Base-by-base conservation (phyloP, 2,888 invertebrate genomes). In the Agrilus mali region DNA sequence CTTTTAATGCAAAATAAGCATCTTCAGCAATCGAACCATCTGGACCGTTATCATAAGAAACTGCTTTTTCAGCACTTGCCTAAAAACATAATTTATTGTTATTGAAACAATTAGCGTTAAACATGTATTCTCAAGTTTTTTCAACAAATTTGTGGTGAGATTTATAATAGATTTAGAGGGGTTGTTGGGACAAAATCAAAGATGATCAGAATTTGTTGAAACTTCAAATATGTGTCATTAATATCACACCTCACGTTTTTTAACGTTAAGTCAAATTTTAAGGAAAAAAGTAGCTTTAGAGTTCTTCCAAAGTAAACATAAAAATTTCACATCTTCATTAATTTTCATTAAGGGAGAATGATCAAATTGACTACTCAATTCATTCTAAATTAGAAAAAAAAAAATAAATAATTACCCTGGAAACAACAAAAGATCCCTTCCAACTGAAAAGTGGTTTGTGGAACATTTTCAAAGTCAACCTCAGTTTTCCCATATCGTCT, bases 1-100 rank as follows among this genome's bases (percentile, higher is more conserved):
- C 95, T 51, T 88, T 82, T 93, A 96, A 94, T 14, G 93, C 92
- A 68, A 96, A 96, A 66, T 82, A 96, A 61, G 94, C 94, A 65
- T 96, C 96, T 67, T 96, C 96, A 15, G 96, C 95, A n/a, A 96
- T 87, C 1, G 94, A 94, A 15, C 96, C 95, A 66, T 95, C 95
- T 48, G 88, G 73, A 13, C 96, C 96, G 67, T 96, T 94, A 69
- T 96, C 94, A 69, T 92, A 96, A 1, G 92, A 88, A 0, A 96
- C 94, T 52, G 80, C 76, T 53, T 82, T 80, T 65, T 95, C 94
- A 12, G 93, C 90, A 56, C 78, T 78, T 50, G 87, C 82, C 90
- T 90, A 65, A 6, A 75, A 73, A 20, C 5, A 20, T 20, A 6
- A 5, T 5, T 20, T 6, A 20, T 20, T 20, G 20, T 20, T 20